phyloP scores from a whole-genome alignment of 2,888 invertebrate species.

The Liodrosophila aerea region DNA sequence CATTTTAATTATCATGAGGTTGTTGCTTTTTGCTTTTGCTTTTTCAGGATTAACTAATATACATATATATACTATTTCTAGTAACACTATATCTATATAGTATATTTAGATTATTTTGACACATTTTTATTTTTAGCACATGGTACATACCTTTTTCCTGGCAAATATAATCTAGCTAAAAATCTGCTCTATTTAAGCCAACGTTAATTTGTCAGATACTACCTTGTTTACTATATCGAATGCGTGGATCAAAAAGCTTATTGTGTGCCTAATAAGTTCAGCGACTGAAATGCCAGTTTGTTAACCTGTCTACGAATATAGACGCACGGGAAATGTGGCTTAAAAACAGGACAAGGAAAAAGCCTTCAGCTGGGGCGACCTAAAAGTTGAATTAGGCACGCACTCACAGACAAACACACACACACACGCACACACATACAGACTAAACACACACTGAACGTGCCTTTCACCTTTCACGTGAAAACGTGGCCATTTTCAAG shows the following conservation, averaged over 20 bases:
- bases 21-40: no score
- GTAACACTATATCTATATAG: no score
- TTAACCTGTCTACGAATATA: conserved; percentile 39
- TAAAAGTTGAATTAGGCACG: conserved; percentile 45
- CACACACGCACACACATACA: conserved; percentile 1
- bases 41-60: no score
- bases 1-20: no score
- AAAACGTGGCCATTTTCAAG: conserved; percentile 68
- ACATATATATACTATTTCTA: no score
- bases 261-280: no score
- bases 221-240: not conserved
- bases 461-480: conserved; percentile 74
- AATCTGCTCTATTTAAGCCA: not conserved
- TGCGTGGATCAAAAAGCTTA: no score
- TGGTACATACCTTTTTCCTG: not conserved
- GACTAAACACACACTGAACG: conserved; percentile 32
- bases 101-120: no score
- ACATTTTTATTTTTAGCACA: not conserved
- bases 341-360: conserved; percentile 28
- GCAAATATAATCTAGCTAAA: not conserved
- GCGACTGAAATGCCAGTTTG: conserved; percentile 35
- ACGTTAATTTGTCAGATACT: no score
- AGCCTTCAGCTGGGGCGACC: conserved; percentile 3
- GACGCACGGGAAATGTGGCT: conserved; percentile 6
- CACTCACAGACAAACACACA: conserved; percentile 10